Conservation (phyloP, 64 coral and sea anemone genomes). For the Montipora sp. region DNA sequence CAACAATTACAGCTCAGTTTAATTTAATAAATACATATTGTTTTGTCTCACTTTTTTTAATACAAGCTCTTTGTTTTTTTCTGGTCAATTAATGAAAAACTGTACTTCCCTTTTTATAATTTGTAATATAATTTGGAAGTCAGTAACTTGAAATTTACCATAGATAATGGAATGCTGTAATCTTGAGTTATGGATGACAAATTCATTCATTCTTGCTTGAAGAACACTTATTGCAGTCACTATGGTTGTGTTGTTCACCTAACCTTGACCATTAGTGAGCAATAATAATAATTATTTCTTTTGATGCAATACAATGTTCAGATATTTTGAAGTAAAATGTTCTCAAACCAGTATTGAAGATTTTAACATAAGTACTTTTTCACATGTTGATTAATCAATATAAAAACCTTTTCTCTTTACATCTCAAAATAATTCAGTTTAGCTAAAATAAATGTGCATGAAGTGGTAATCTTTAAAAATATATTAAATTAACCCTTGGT, state of each 20-base stretch:
- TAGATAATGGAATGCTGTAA: too few relatives aligned
- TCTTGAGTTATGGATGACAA: too few relatives aligned
- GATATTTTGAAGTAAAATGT: background rate
- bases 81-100: too few relatives aligned
- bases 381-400: background rate
- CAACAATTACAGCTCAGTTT: background rate
- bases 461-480: too few relatives aligned
- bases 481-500: too few relatives aligned
- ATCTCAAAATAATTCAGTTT: background rate
- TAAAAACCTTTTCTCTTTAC: slow-evolving; percentile 1
- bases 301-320: background rate
- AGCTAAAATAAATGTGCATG: background rate
- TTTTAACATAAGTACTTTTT: background rate
- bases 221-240: too few relatives aligned
- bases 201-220: too few relatives aligned
- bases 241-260: too few relatives aligned
- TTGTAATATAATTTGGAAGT: too few relatives aligned
- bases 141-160: too few relatives aligned
- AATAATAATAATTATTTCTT: background rate
- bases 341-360: background rate
- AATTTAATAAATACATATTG: background rate
- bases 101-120: too few relatives aligned
- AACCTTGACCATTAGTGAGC: too few relatives aligned
- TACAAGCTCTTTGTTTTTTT: background rate
- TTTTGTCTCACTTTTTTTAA: background rate